Evolutionary conservation across 1,140 invertebrate species (phyloP), one percentile per base, ranked within the genome.

Genomic region (Drosophila lini): DNA sequence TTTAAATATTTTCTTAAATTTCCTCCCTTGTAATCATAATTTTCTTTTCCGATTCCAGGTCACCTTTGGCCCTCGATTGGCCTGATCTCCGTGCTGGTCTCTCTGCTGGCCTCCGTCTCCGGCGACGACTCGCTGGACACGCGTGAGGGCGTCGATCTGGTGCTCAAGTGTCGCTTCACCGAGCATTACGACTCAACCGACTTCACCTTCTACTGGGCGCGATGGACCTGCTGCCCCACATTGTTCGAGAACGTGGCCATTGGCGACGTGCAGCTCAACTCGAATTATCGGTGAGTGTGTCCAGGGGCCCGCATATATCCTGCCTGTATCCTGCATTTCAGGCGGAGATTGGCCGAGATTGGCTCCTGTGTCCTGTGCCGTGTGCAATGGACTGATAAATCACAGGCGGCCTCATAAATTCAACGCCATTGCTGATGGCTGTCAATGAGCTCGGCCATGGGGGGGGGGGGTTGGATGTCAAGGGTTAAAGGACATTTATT

Each of bases 241-340:
- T 93, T 94, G 78, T 94, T 95, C 86, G 96, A 97, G 92, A 97
- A 96, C 85, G 96, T 96, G 28, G 96, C 96, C 78, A 96, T 97
- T 80, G 95, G 94, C 70, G 93, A 95, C 73, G 94, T 95, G 50
- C 95, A 96, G 34, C 93, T 97, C 63, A 95, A 96, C 91, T 94
- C 94, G 63, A 96, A 96, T 92, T 97, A 97, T 93, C 95, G 94
- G 96, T 97, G 94, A 95, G 93, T 93, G 41, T 57, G 47, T 57
- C 50, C 32, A 22, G 32, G 32, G 52, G 13, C 38, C 63, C 53
- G 34, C 47, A 60, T 64, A 22, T 32, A 52, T 55, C 16, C 50
- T 22, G 50, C 50, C 9, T 53, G 11, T 53, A 36, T 53, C 50
- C 52, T 55, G 52, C 34, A 55, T 38, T 55, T 38, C 52, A 55